These are phyloP conservation scores for Mythimna impura DNA, from an alignment of 2,888 invertebrate genomes.

Conservation along the genomic window DNA sequence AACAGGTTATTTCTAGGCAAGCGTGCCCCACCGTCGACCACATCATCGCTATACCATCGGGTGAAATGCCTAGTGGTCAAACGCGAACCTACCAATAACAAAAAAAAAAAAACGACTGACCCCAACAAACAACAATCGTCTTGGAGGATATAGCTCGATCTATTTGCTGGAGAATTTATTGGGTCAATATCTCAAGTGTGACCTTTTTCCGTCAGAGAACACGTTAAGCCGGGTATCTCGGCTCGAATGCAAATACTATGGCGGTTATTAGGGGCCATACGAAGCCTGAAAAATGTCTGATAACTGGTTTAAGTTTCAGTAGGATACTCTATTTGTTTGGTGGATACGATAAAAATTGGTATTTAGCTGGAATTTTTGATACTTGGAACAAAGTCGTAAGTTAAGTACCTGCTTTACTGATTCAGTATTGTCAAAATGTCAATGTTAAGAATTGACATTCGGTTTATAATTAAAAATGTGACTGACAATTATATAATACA, in stretches of 20 bases:
- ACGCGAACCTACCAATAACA: too few relatives aligned
- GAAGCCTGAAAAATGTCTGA: conserved; percentile 48
- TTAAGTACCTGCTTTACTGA: too few relatives aligned
- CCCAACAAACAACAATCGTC: not conserved
- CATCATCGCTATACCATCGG: not conserved
- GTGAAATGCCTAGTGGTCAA: not conserved
- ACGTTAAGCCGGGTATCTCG: conserved; percentile 27
- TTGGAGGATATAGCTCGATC: conserved; percentile 21
- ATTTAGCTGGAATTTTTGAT: too few relatives aligned
- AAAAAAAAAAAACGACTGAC: not conserved
- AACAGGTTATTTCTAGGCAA: too few relatives aligned
- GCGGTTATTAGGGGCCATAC: conserved; percentile 8
- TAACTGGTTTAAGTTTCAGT: conserved; percentile 31
- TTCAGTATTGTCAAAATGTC: too few relatives aligned
- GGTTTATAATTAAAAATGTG: too few relatives aligned
- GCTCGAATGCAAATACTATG: conserved; percentile 43
- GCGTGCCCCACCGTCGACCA: too few relatives aligned
- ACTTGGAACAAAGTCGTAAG: too few relatives aligned
- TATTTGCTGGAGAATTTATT: conserved; percentile 38
- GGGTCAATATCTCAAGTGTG: conserved; percentile 32
- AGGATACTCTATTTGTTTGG: not conserved
- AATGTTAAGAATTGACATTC: too few relatives aligned
- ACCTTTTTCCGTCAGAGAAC: conserved; percentile 6
- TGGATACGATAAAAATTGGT: not conserved
- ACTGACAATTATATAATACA: too few relatives aligned